These are phyloP conservation scores for Pseudoips prasinana DNA, from an alignment of 2,888 invertebrate genomes.

Conservation along the genomic window DNA sequence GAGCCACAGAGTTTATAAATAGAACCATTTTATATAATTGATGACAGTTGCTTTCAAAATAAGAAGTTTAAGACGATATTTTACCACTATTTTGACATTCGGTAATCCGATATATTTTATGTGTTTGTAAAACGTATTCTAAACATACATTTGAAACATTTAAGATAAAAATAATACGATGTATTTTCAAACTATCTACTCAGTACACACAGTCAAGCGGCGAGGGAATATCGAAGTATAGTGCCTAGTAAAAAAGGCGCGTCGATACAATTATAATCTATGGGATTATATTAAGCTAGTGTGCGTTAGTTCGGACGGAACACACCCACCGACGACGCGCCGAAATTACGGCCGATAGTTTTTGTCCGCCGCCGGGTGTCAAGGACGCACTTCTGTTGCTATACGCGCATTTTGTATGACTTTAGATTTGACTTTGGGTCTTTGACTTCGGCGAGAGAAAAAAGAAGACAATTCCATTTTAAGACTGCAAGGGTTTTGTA, in stretches of 20 bases:
- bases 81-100: too few species aligned
- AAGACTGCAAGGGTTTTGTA: conserved; percentile 20
- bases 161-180: too few species aligned
- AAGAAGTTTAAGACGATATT: too few species aligned
- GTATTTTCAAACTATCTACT: too few species aligned
- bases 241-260: conserved; percentile 26
- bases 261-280: conserved; percentile 43
- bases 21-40: too few species aligned
- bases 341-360: conserved; percentile 71
- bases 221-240: neutral
- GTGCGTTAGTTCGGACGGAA: conserved; percentile 45
- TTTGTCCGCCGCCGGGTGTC: conserved; percentile 76
- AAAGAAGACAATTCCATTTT: conserved; percentile 31
- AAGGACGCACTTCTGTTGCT: conserved; percentile 72
- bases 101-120: too few species aligned
- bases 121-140: too few species aligned
- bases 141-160: too few species aligned
- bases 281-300: conserved; percentile 40
- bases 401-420: conserved; percentile 32
- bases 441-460: conserved; percentile 7
- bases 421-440: conserved; percentile 34
- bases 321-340: conserved; percentile 71
- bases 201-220: too few species aligned
- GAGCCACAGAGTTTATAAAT: too few species aligned
- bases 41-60: neutral